Conservation (phyloP, 2,797 vertebrate species). For the Spinibarbus caldwelli region DNA sequence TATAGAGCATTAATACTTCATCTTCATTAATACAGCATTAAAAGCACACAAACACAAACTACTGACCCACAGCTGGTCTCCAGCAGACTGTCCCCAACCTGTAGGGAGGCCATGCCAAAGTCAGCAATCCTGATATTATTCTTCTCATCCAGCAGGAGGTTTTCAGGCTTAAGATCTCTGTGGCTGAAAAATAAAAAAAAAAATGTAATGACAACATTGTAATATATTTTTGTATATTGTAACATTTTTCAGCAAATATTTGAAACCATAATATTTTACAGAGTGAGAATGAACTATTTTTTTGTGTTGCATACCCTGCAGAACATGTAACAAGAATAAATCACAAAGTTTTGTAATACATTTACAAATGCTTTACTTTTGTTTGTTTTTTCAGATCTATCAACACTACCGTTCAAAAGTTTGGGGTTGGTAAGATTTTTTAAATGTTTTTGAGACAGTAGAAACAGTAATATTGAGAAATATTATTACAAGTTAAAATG, state of each 20-base stretch:
- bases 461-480: not conserved
- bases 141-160: constrained; percentile 91
- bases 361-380: not conserved
- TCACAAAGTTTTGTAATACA: not conserved
- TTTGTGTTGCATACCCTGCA: not conserved
- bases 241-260: not conserved
- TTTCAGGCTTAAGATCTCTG: constrained; percentile 93
- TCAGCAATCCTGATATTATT: constrained; percentile 93
- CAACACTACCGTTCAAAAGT: not conserved
- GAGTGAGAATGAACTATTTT: not conserved
- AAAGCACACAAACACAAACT: constrained; percentile 7
- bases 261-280: not conserved
- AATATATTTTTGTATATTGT: not conserved
- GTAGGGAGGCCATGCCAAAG: constrained; percentile 93
- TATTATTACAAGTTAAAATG: not conserved
- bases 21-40: not conserved
- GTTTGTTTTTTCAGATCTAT: not conserved
- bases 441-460: not conserved
- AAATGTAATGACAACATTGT: not conserved
- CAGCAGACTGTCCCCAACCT: constrained; percentile 90
- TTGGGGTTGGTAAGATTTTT: not conserved
- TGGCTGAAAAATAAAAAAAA: constrained; percentile 80
- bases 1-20: constrained; percentile 16
- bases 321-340: not conserved
- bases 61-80: constrained; percentile 88